Evolutionary conservation across 2,113 vertebrate genomes (phyloP), one percentile per base, ranked within the genome.

Genomic region (Cinclus mexicanus): DNA sequence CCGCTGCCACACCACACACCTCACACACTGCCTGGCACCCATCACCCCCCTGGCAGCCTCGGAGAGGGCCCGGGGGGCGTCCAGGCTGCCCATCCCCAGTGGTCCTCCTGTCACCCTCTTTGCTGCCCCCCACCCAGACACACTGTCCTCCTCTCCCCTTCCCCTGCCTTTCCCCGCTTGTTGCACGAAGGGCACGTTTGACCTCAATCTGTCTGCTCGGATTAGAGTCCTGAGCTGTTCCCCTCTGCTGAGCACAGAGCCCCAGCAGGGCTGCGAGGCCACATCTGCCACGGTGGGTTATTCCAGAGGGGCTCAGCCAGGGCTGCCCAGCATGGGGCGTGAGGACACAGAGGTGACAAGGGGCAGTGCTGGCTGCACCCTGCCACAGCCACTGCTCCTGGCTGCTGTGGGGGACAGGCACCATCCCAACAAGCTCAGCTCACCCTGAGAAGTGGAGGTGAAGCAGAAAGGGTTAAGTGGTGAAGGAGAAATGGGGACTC

Each of bases 171-270:
- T 83, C 85, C 56, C 67, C 0, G 24, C 83, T 89, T 69, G 64
- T 71, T 89, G 92, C 92, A 60, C 8, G 22, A 46, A 91, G 92
- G 96, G 71, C 25, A 8, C 18, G 0, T 46, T 60, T 97, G 96
- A 97, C 97, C 97, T 97, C 94, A 97, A 97, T 97, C 97, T 97
- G 97, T 97, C 97, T 86, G 81, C 91, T 94, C 7, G 2, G 91
- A 97, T 97, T 95, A 97, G 85, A 96, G 76, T 78, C n/a, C 14
- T 0, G 65, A 72, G 95, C 56, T 1, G 14, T 81, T 93, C 93
- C 63, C 82, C 83, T 92, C 89, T 56, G 95, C 93, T 17, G 69
- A 87, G 92, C 95, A 50, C 72, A 3, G 90, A 95, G 70, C 56
- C 91, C 78, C 80, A 4, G 42, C 94, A 89, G 89, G 83, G 90